phyloP scores from a whole-genome alignment of 2,113 vertebrate genomes.

The Engystomops pustulosus region DNA sequence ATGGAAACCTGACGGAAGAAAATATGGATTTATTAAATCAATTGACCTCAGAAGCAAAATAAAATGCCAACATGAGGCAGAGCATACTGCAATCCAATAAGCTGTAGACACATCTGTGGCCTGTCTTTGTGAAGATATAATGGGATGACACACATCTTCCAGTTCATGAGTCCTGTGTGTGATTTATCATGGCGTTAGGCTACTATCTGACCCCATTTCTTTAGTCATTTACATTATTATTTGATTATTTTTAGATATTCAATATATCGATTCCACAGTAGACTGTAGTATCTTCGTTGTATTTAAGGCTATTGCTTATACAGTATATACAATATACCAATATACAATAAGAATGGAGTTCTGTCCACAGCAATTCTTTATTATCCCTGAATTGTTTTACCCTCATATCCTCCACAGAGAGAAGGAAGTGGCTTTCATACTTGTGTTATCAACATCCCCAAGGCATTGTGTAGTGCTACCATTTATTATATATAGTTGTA shows the following conservation, averaged over 20 bases:
- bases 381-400: not conserved
- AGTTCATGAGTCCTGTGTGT: not conserved
- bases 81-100: conserved; percentile 2
- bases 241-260: not conserved
- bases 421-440: no score
- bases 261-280: not conserved
- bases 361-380: not conserved
- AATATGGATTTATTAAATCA: not conserved
- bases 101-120: not conserved
- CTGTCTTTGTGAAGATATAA: not conserved
- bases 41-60: not conserved
- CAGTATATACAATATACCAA: no score
- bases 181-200: not conserved
- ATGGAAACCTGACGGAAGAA: not conserved
- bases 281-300: not conserved
- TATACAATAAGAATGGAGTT: not conserved
- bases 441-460: no score
- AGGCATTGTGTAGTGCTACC: no score
- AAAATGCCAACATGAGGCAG: not conserved
- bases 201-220: not conserved
- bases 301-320: no score
- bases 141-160: not conserved
- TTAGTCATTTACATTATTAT: not conserved
- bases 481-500: no score
- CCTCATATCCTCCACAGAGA: not conserved